A percentile compares a stretch with the other conserved stretches of the same genome.
These are phyloP conservation scores for Atta texana DNA, from an alignment of 1,140 invertebrate genomes.

Conservation along the genomic window DNA sequence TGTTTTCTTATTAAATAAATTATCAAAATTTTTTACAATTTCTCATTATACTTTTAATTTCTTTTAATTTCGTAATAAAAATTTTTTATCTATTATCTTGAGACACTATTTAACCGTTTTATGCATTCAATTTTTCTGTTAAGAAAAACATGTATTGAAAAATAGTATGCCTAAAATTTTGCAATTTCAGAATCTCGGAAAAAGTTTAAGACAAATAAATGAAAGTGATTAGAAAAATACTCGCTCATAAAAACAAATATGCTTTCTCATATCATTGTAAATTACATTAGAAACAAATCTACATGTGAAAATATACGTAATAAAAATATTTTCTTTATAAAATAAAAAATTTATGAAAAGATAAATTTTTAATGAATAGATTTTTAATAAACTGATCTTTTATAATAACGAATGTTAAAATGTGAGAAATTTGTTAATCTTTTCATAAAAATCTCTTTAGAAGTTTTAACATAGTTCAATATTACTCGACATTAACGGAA, in stretches of 20 bases:
- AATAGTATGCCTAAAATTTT: neutral
- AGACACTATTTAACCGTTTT: neutral
- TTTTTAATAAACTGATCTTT: neutral
- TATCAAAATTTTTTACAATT: neutral
- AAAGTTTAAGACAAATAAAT: neutral
- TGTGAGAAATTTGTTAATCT: neutral
- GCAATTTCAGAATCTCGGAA: neutral
- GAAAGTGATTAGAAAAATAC: neutral
- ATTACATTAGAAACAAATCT: neutral
- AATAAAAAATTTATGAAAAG: neutral
- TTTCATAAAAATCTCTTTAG: slow-evolving; percentile 5
- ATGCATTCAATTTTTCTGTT: neutral
- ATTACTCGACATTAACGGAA: slow-evolving; percentile 6
- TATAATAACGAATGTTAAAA: neutral
- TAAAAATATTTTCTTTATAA: neutral
- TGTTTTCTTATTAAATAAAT: neutral
- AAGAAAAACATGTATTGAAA: neutral
- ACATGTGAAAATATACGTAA: neutral
- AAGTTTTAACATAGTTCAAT: slow-evolving; percentile 4
- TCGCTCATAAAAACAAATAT: neutral
- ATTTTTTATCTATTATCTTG: neutral
- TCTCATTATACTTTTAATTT: neutral
- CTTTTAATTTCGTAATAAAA: neutral
- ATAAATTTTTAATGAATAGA: neutral
- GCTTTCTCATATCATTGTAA: neutral